Evolutionary conservation across 2,888 invertebrate species (phyloP), one percentile per base, ranked within the genome.

Genomic region (Eudemis profundana): DNA sequence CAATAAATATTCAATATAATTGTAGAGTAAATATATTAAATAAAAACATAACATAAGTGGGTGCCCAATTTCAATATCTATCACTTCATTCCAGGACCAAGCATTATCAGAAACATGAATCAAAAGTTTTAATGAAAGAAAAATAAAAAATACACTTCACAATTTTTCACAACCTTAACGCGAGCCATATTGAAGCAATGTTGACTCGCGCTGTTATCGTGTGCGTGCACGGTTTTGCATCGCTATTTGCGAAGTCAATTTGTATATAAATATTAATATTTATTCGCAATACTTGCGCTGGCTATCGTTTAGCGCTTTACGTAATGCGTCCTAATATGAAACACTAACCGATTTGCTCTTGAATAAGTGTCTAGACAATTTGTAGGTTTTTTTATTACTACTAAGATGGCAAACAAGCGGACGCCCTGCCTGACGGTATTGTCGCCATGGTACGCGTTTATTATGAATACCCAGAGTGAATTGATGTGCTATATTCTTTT

Each of bases 291-390:
- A 75, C 54, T 19, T 54, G 23, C 51, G 21, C 15, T 59, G 67
- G 67, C 53, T 62, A 73, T 74, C 75, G 75, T 72, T 83, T 81
- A 79, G 70, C 81, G 74, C 74, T 76, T 79, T 78, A 77, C 74
- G 78, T 73, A 78, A 79, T 72, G 60, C 62, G 46, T 49, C 15
- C 19, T 46, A 62, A 62, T 49, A 56, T 19, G 47, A 36, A 21
- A 49, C 19, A 33, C 38, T 49, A 49, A 56, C 27, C 49, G 56
- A 54, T 42, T 56, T 49, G 49, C 19, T 47, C 62, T 63, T 49
- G 49, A 56, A 56, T 46, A 47, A 17, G 8, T 19, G 44, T 36
- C 53, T 53, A 36, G 53, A 17, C 42, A 46, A 19, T 38, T 38
- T 44, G 12, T 2, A 19, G 7, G 33, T 17, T 10, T n/a, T n/a